These are phyloP conservation scores for Cephalopterus ornatus DNA, from an alignment of 2,113 vertebrate genomes.

Conservation along the genomic window DNA sequence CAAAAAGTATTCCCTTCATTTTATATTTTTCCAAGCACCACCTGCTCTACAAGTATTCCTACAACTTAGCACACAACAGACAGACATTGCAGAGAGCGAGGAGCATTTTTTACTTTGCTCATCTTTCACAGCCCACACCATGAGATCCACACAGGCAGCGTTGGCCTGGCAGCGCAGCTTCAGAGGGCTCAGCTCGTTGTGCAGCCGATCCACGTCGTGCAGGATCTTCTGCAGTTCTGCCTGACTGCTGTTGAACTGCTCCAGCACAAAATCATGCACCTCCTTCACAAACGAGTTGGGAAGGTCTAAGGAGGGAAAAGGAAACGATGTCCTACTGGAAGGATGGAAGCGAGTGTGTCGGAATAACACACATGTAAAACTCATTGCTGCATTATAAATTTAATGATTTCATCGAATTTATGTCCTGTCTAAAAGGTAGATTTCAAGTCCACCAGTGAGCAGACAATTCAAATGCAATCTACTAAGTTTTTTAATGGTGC, in stretches of 20 bases:
- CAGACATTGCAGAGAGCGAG: not conserved
- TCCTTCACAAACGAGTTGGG: constrained; percentile 89
- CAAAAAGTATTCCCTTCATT: not conserved
- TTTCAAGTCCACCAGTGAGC: not conserved
- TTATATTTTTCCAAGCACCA: not conserved
- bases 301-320: constrained; percentile 74
- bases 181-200: constrained; percentile 85
- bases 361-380: not conserved
- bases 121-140: constrained; percentile 98
- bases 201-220: constrained; percentile 84
- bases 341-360: not conserved
- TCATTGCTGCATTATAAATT: not conserved
- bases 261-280: constrained; percentile 95
- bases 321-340: not conserved
- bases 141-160: constrained; percentile 95
- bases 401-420: not conserved
- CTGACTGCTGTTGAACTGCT: constrained; percentile 94
- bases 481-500: not conserved
- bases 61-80: not conserved
- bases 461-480: not conserved
- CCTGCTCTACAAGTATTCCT: not conserved
- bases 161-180: constrained; percentile 96
- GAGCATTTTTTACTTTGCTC: constrained; percentile 84
- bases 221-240: constrained; percentile 92
- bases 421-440: not conserved